phyloP scores from a whole-genome alignment of 2,113 vertebrate species.

The Sinocyclocheilus rhinocerous region DNA sequence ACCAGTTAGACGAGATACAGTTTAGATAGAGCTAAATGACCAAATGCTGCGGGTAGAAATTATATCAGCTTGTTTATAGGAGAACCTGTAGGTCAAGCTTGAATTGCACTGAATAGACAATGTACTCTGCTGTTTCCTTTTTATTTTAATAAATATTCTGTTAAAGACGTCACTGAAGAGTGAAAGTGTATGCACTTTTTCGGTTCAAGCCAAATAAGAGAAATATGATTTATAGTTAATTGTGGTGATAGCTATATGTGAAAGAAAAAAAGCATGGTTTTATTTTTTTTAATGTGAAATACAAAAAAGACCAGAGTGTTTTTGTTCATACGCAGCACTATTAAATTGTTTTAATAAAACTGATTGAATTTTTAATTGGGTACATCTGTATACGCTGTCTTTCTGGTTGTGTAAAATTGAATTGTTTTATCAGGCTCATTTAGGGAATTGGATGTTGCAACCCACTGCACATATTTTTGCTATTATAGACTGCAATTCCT shows the following conservation, averaged over 20 bases:
- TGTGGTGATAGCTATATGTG: neutral
- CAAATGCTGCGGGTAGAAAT: neutral
- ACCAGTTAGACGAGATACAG: neutral
- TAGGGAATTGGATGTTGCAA: constrained; percentile 8
- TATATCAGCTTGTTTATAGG: neutral
- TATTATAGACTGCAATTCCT: neutral
- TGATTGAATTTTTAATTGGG: neutral
- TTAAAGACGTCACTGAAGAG: constrained; percentile 22
- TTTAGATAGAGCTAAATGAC: neutral
- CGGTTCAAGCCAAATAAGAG: constrained; percentile 43
- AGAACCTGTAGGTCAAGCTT: neutral
- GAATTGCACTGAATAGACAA: neutral
- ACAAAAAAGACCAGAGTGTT: neutral
- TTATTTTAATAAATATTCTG: neutral
- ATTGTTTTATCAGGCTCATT: neutral
- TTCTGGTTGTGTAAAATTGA: neutral
- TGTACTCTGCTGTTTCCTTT: neutral
- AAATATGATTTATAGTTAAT: constrained; percentile 27
- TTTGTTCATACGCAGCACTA: constrained; percentile 45
- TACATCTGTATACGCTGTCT: neutral
- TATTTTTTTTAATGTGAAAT: neutral
- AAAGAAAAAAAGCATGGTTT: neutral
- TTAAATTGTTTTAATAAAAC: constrained; percentile 50
- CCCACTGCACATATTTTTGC: neutral
- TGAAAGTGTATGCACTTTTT: constrained; percentile 21